Conservation (phyloP, 2,888 invertebrate genomes). For the Pristionchus fissidentatus region DNA sequence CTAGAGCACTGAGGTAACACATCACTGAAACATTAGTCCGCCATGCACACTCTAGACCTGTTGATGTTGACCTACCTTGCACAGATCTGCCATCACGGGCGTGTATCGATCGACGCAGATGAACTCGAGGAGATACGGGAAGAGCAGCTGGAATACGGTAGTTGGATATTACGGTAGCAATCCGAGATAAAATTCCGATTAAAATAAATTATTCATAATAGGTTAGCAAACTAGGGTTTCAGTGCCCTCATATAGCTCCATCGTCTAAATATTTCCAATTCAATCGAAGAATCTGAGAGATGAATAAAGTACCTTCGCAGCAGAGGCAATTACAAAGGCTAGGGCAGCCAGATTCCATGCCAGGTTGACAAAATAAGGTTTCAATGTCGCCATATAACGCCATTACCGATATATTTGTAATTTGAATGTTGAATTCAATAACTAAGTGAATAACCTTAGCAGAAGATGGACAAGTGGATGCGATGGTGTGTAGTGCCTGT, state of each 20-base stretch:
- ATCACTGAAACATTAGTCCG: background rate
- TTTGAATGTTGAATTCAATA: background rate
- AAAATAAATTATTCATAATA: too few relatives aligned
- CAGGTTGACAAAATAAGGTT: too few relatives aligned
- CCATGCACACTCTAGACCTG: background rate
- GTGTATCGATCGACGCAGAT: slow-evolving; percentile 85
- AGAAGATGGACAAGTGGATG: slow-evolving; percentile 70
- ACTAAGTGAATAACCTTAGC: slow-evolving; percentile 52
- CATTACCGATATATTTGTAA: background rate
- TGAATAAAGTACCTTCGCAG: background rate
- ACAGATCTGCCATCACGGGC: slow-evolving; percentile 83
- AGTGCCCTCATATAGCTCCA: too few relatives aligned
- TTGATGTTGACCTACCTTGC: slow-evolving; percentile 74
- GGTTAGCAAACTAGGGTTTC: too few relatives aligned
- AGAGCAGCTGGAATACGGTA: slow-evolving; percentile 82
- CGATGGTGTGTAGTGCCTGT: slow-evolving; percentile 73
- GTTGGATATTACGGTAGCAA: too few relatives aligned
- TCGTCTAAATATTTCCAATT: too few relatives aligned
- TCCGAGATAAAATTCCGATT: too few relatives aligned
- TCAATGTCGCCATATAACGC: too few relatives aligned
- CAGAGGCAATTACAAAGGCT: too few relatives aligned
- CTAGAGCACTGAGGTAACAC: background rate
- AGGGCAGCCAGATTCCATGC: too few relatives aligned
- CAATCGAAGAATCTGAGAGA: background rate
- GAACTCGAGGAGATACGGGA: slow-evolving; percentile 86